These are phyloP conservation scores for Habropoda laboriosa DNA, from an alignment of 1,140 invertebrate genomes.

Conservation along the genomic window DNA sequence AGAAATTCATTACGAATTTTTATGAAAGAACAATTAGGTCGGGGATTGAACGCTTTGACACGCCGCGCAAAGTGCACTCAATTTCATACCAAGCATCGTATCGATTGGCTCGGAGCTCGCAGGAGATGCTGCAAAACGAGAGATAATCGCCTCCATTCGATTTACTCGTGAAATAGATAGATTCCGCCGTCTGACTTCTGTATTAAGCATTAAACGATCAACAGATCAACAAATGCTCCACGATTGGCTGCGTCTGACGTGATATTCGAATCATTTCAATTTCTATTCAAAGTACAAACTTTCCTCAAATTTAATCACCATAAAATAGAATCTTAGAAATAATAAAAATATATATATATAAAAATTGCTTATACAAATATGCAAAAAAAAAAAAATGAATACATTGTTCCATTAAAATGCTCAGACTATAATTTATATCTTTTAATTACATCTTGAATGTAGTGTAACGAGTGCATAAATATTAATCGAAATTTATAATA, in stretches of 20 bases:
- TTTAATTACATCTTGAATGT: neutral
- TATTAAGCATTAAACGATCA: neutral
- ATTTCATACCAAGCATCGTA: neutral
- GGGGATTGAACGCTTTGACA: neutral
- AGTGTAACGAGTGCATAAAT: neutral
- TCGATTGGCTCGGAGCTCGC: neutral
- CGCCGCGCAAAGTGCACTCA: neutral
- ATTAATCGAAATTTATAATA: too few species aligned
- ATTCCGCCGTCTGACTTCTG: neutral
- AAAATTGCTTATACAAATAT: too few species aligned
- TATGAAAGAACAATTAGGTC: neutral
- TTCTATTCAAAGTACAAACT: too few species aligned
- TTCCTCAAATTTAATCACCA: too few species aligned
- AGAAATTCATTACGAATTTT: neutral
- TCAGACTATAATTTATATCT: too few species aligned
- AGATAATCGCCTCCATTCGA: constrained; percentile 1
- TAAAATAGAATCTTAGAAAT: too few species aligned
- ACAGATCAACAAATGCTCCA: neutral
- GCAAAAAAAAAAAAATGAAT: too few species aligned
- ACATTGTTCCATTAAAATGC: too few species aligned
- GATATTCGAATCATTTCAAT: too few species aligned
- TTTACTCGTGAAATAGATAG: neutral
- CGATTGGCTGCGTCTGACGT: neutral
- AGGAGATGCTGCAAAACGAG: neutral
- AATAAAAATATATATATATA: too few species aligned